A percentile compares a stretch with the other conserved stretches of the same genome.
These are phyloP conservation scores for Meteorus colon DNA, from an alignment of 2,888 invertebrate genomes.

Conservation along the genomic window DNA sequence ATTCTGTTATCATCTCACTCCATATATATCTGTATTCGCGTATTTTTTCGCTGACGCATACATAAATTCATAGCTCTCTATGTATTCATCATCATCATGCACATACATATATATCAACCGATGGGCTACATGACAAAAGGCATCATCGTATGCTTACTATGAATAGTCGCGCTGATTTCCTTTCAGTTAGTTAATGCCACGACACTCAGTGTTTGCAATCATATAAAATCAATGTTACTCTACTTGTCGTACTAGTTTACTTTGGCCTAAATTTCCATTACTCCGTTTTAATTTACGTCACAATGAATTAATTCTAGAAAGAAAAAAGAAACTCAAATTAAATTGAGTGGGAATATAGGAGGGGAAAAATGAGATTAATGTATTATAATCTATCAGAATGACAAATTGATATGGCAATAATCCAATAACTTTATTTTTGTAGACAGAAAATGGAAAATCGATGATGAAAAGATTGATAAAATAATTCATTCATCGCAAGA, in stretches of 20 bases:
- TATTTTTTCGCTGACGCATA: not conserved
- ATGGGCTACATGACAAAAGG: constrained; percentile 52
- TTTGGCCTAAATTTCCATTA: constrained; percentile 45
- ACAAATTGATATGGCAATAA: constrained; percentile 10
- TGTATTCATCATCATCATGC: not conserved
- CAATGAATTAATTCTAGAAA: not conserved
- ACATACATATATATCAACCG: not conserved
- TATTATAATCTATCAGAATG: not conserved
- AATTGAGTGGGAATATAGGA: not conserved
- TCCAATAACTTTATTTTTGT: not conserved
- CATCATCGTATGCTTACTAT: constrained; percentile 60
- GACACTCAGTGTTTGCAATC: constrained; percentile 42
- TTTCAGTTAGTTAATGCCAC: constrained; percentile 56
- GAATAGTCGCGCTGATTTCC: constrained; percentile 65
- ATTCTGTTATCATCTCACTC: not conserved
- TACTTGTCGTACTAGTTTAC: constrained; percentile 44
- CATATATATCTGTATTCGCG: too few species aligned
- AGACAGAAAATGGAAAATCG: too few species aligned
- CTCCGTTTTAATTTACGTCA: constrained; percentile 8
- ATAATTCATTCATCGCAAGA: too few species aligned
- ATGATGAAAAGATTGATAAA: too few species aligned
- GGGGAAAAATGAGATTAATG: not conserved
- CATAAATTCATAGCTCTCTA: not conserved
- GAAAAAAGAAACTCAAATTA: not conserved
- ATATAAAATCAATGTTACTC: constrained; percentile 48